Base-by-base conservation (phyloP, 37 sponge, comb jelly and placozoan genomes). In the Dysidea cf. avara region DNA sequence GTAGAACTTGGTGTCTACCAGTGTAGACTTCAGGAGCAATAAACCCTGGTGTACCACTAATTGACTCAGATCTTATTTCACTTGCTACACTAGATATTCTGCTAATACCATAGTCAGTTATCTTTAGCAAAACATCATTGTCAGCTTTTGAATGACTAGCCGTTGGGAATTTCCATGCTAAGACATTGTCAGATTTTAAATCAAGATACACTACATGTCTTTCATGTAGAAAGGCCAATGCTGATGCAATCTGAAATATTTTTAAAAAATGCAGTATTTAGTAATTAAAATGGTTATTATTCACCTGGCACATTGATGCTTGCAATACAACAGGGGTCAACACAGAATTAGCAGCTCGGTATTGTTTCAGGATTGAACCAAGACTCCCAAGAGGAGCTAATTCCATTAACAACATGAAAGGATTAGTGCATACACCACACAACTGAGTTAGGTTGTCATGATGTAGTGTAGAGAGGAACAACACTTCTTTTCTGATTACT, bases 21-120 rank as follows among this genome's bases (percentile, higher is more conserved):
- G 64, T 66, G 34, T 87, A 82, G 38, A 90, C 37, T 56, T 94
- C 95, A 1, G 95, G 95, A 0, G 95, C 95, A 57, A 90, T 80
- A 60, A 77, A 94, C 28, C 95, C 95, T 17, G 95, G 91, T 7
- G 95, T 94, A 7, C 95, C 95, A 21, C 61, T 77, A 3, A 68
- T 71, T n/a, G 39, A 40, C 39, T 75, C 76, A n/a, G n/a, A n/a
- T n/a, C n/a, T n/a, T n/a, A n/a, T n/a, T 16, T 72, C 56, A 32
- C 67, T 53, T 3, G 77, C 72, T 16, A 75, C 71, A n/a, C n/a
- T n/a, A 34, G 75, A 76, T 39, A 80, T 59, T 63, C 77, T 66
- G 26, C 87, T 86, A 47, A 87, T 92, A 7, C 93, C 93, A 40
- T 92, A 92, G 85, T 92, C 93, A 0, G 92, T 78, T 4, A 92